Conservation (phyloP, 2,797 vertebrate species). For the Gambelia wislizenii region DNA sequence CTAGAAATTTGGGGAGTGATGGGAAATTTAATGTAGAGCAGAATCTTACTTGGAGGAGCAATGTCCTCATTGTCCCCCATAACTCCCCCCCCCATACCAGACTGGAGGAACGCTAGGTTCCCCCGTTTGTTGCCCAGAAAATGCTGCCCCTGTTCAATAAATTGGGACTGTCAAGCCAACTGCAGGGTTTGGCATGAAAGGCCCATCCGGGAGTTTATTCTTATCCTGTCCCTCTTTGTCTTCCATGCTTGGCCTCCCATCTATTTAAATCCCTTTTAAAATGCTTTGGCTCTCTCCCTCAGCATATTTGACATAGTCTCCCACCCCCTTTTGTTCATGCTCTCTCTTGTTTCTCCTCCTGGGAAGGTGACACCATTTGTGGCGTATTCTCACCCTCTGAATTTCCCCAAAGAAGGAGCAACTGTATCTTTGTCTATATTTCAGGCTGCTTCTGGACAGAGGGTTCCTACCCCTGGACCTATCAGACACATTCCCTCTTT, state of each 20-base stretch:
- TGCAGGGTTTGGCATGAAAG: slow-evolving; percentile 5
- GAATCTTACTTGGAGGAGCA: too few relatives aligned
- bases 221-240: slow-evolving; percentile 43
- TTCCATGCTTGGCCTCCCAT: slow-evolving; percentile 28
- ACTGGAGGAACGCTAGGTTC: too few relatives aligned
- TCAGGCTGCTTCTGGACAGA: background rate
- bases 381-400: background rate
- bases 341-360: background rate
- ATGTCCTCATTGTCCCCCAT: too few relatives aligned
- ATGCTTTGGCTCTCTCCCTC: slow-evolving; percentile 25
- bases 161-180: accelerated
- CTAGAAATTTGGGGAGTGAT: too few relatives aligned
- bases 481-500: too few relatives aligned
- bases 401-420: background rate
- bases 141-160: too few relatives aligned
- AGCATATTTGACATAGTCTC: slow-evolving; percentile 13
- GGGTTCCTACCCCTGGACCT: too few relatives aligned
- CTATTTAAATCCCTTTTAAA: slow-evolving; percentile 60
- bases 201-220: slow-evolving; percentile 35
- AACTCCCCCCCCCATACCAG: background rate
- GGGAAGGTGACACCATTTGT: slow-evolving; percentile 16
- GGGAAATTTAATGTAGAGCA: too few relatives aligned
- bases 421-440: background rate
- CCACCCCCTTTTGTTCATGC: background rate
- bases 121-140: background rate